Conservation (phyloP, 2,113 vertebrate species). For the Nerophis lumbriciformis region DNA sequence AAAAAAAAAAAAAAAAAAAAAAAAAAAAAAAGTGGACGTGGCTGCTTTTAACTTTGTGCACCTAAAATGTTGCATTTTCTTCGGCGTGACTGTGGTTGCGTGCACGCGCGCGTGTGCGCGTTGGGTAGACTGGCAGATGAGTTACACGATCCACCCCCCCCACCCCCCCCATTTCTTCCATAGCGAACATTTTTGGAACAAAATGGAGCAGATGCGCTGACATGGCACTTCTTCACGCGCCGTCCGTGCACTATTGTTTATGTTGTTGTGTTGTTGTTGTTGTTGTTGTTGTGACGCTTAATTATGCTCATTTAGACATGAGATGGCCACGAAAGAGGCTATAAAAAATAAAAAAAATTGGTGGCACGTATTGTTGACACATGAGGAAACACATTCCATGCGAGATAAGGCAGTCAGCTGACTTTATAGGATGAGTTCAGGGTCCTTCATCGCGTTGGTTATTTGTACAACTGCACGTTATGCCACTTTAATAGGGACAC, state of each 20-base stretch:
- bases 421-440: conserved; percentile 43
- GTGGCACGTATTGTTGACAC: conserved; percentile 78
- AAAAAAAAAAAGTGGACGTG: background rate
- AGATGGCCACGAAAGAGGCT: conserved; percentile 78
- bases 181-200: conserved; percentile 76
- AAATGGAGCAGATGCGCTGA: conserved; percentile 66
- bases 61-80: conserved; percentile 19
- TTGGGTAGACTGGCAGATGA: conserved; percentile 68
- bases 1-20: background rate
- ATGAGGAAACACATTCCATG: conserved; percentile 74
- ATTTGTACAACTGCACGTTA: no score
- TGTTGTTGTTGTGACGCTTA: background rate
- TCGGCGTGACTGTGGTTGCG: conserved; percentile 14
- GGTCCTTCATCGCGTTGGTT: background rate
- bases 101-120: conserved; percentile 15
- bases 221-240: background rate
- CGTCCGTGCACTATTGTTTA: conserved; percentile 1
- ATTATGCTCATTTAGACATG: conserved; percentile 75
- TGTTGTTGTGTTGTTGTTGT: background rate
- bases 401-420: conserved; percentile 73
- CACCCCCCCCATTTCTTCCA: conserved; percentile 47
- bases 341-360: conserved; percentile 58
- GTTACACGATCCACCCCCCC: conserved; percentile 75
- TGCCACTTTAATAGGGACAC: no score
- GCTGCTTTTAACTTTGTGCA: background rate